Base-by-base conservation (phyloP, 2,888 invertebrate species). In the Andricus curvator region DNA sequence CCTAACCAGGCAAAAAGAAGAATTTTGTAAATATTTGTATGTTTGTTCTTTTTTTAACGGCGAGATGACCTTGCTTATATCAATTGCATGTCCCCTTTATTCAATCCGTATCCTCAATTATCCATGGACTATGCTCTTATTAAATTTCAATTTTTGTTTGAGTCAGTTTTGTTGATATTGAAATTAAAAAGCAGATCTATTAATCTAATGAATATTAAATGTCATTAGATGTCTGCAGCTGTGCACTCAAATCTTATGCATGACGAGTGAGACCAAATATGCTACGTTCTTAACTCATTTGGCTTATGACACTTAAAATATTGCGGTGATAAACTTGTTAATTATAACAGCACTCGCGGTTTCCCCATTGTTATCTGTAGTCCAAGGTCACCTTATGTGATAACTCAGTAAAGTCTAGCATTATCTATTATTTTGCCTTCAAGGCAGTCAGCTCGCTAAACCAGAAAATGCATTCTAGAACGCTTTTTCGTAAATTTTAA, bases 271-370 rank as follows among this genome's bases (percentile, higher is more conserved):
- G 60, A 20, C 8, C 25, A 62, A 62, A 22, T 25, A 62, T 62
- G 60, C 25, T 22, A 4, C 4, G 4, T 70, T 25, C 29, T 20
- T 51, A n/a, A 70, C 29, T 51, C 70, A 56, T 56, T 70, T 51
- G 20, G 13, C 41, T 20, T 22, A 70, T 70, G 70, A 70, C 70
- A 25, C 25, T 56, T 22, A 56, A 11, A 70, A 70, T 56, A 70
- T 70, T 70, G 20, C 29, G 51, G 70, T 33, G 51, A 70, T 70
- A 70, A 70, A 70, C 29, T 70, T 70, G 51, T 48, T 70, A 51
- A 51, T 70, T 56, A 29, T 51, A 56, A 48, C 29, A 70, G 20
- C n/a, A n/a, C 9, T 41, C 17, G 29, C 17, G 29, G 29, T 51
- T 29, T 70, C 20, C 33, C 44, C 17, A 20, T 56, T 70, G 70